Conservation (phyloP, 2,797 vertebrate species). For the Myripristis jacobus region DNA sequence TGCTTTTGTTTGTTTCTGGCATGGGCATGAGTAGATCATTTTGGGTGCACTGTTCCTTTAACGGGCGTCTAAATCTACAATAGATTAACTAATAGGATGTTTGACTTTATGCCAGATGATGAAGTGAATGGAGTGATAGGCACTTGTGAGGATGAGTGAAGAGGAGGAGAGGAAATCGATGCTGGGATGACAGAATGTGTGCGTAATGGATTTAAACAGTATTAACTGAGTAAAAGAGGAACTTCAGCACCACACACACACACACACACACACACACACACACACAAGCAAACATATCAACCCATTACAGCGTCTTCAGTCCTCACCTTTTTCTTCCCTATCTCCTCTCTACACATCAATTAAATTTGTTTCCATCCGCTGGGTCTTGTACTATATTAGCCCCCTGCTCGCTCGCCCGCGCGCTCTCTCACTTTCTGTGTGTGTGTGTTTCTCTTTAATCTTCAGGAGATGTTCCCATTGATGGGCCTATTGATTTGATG, state of each 20-base stretch:
- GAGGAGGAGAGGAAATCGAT: not conserved
- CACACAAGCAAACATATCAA: not conserved
- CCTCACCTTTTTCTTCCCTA: slow-evolving; percentile 68
- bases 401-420: no score
- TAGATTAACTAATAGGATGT: slow-evolving; percentile 13
- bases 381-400: slow-evolving; percentile 74
- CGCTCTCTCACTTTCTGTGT: slow-evolving; percentile 47
- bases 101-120: slow-evolving; percentile 23
- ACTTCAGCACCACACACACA: not conserved
- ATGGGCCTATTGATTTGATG: slow-evolving; percentile 86
- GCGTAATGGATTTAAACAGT: slow-evolving; percentile 12
- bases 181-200: not conserved
- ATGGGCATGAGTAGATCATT: no score
- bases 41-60: no score
- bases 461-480: slow-evolving; percentile 84
- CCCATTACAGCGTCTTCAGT: slow-evolving; percentile 47
- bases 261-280: no score
- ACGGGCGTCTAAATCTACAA: no score
- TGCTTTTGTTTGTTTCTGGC: no score
- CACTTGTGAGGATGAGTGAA: not conserved
- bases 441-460: slow-evolving; percentile 84
- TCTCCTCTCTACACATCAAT: slow-evolving; percentile 75
- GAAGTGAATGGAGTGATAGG: not conserved
- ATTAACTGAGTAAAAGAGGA: slow-evolving; percentile 39
- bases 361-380: slow-evolving; percentile 73